Percentiles rank a stretch among this genome's conserved stretches.
Conservation (phyloP, 2,113 vertebrate species). For the Neotragus moschatus region DNA sequence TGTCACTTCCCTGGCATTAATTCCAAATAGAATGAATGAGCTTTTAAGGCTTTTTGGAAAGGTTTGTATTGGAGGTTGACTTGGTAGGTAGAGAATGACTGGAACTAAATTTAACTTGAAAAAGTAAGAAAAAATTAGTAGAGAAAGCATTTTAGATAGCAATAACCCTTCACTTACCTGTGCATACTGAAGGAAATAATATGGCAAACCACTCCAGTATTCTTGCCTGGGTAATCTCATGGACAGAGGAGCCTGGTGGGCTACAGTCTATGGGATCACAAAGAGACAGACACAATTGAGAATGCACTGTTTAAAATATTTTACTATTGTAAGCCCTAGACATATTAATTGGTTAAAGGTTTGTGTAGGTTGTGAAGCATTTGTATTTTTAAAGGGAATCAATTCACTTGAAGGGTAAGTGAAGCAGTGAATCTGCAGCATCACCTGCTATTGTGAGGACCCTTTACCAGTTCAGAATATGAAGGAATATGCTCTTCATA, state of each 20-base stretch:
- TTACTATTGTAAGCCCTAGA: not conserved
- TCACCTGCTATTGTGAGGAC: not conserved
- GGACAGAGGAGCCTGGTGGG: not conserved
- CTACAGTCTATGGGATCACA: not conserved
- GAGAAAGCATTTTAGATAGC: not conserved
- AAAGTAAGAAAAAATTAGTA: conserved; percentile 15
- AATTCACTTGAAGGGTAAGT: not conserved
- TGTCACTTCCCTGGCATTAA: conserved; percentile 21
- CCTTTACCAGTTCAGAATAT: not conserved
- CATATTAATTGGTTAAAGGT: not conserved
- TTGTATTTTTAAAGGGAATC: not conserved
- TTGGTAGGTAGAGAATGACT: not conserved
- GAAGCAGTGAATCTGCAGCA: not conserved
- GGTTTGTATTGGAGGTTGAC: not conserved
- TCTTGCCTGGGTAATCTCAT: not conserved
- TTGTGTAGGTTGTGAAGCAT: not conserved
- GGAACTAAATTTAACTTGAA: conserved; percentile 6
- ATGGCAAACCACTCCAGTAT: not conserved
- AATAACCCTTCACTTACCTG: not conserved
- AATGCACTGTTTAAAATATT: not conserved
- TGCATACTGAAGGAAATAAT: not conserved
- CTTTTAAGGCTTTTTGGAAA: conserved; percentile 22
- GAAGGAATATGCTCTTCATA: not conserved
- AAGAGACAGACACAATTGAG: not conserved
- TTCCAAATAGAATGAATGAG: conserved; percentile 27